A percentile compares a stretch with the other conserved stretches of the same genome.
These are phyloP conservation scores for Heliconius congener DNA, from an alignment of 1,140 invertebrate species.

Conservation along the genomic window DNA sequence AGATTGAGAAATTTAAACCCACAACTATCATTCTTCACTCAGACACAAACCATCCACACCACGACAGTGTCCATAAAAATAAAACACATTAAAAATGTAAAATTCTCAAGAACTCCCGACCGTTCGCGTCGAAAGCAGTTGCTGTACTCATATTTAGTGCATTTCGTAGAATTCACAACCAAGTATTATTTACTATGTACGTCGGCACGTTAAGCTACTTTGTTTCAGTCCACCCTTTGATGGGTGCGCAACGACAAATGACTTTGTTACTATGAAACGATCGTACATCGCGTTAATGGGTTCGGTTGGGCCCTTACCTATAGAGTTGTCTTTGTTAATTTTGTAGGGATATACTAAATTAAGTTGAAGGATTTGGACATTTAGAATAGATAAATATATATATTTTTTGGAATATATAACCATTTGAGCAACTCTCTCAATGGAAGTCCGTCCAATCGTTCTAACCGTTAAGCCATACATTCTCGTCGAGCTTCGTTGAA, in stretches of 20 bases:
- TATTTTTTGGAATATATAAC: too few relatives aligned
- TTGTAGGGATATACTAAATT: not conserved
- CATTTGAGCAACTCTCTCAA: too few relatives aligned
- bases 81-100: conserved; percentile 12
- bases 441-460: too few relatives aligned
- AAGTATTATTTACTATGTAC: conserved; percentile 20
- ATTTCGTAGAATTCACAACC: conserved; percentile 20
- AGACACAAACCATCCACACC: not conserved
- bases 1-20: too few relatives aligned
- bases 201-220: conserved; percentile 18
- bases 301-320: not conserved
- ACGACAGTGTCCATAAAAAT: not conserved
- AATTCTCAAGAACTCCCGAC: conserved; percentile 1
- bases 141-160: conserved; percentile 15
- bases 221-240: conserved; percentile 6
- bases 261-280: conserved; percentile 7
- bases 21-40: too few relatives aligned
- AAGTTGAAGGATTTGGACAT: not conserved
- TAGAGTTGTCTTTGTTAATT: not conserved
- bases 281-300: not conserved
- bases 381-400: too few relatives aligned
- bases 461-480: too few relatives aligned
- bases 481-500: too few relatives aligned
- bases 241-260: conserved; percentile 23
- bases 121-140: not conserved